These are phyloP conservation scores for Erynnis tages DNA, from an alignment of 2,888 invertebrate genomes.

Conservation along the genomic window DNA sequence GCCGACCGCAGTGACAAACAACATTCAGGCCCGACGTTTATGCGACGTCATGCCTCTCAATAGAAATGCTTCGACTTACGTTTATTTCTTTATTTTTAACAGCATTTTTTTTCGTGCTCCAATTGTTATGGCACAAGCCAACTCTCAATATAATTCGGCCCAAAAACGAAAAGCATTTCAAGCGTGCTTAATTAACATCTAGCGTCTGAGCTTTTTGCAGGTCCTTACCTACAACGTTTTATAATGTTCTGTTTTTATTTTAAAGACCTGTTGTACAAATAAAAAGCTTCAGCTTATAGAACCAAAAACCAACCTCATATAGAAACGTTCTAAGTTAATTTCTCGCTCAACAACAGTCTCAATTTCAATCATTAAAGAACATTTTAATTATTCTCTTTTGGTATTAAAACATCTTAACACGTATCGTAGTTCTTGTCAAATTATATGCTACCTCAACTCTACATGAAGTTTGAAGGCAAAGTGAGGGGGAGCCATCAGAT, in stretches of 20 bases:
- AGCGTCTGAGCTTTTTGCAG: not conserved
- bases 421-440: constrained; percentile 29
- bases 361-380: too few relatives aligned
- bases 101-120: constrained; percentile 54
- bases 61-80: constrained; percentile 74
- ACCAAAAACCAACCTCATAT: too few relatives aligned
- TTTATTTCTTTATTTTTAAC: constrained; percentile 57
- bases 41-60: constrained; percentile 75
- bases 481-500: constrained; percentile 51
- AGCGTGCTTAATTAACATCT: constrained; percentile 10
- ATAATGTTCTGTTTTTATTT: too few relatives aligned
- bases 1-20: constrained; percentile 69
- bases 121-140: constrained; percentile 47
- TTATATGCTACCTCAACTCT: constrained; percentile 51
- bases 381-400: too few relatives aligned
- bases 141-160: constrained; percentile 27
- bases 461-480: constrained; percentile 37
- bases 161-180: constrained; percentile 12
- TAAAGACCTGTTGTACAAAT: too few relatives aligned
- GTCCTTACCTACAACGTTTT: too few relatives aligned
- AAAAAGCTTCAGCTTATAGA: too few relatives aligned
- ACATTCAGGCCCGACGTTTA: constrained; percentile 71
- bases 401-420: not conserved
- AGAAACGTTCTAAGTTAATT: too few relatives aligned
- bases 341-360: too few relatives aligned